A percentile compares a stretch with the other conserved stretches of the same genome.
Evolutionary conservation across 2,888 invertebrate genomes (phyloP).

Genomic region (Apamea sordens): DNA sequence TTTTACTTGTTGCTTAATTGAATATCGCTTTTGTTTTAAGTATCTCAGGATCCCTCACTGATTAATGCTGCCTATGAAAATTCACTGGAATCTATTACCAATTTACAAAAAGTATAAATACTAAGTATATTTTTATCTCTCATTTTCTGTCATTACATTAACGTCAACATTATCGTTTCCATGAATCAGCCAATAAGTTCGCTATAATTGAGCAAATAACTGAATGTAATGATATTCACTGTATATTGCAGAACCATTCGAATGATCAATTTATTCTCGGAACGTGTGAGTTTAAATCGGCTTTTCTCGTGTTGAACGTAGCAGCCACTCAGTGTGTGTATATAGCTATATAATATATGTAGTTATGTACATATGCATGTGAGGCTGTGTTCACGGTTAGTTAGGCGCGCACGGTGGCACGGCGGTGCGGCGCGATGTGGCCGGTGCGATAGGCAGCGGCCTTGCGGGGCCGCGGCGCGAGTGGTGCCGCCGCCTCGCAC

Average conservation of each 20-base stretch:
- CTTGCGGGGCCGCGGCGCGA: conserved; percentile 73
- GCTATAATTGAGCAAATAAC: conserved; percentile 16
- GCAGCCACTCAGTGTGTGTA: conserved; percentile 26
- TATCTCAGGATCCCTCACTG: background rate
- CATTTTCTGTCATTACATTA: background rate
- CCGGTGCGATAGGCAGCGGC: conserved; percentile 77
- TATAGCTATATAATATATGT: conserved; percentile 9
- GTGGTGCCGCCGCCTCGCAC: conserved; percentile 74
- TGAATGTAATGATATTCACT: conserved; percentile 6
- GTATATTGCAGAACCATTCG: conserved; percentile 14
- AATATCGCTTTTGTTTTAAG: background rate
- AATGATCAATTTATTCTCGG: conserved; percentile 29
- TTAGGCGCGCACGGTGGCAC: conserved; percentile 61
- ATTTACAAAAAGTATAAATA: background rate
- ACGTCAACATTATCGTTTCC: background rate
- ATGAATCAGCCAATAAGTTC: conserved; percentile 13
- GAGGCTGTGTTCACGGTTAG: conserved; percentile 71
- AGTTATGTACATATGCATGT: conserved; percentile 48
- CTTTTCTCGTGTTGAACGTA: conserved; percentile 22
- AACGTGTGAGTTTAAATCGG: conserved; percentile 29
- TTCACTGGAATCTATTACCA: background rate
- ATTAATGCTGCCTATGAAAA: background rate
- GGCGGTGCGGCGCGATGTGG: conserved; percentile 66
- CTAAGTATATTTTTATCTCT: conserved; percentile 2
- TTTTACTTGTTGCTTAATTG: conserved; percentile 23